Base-by-base conservation (phyloP, 2,888 invertebrate species). In the Seira sanloemensis region DNA sequence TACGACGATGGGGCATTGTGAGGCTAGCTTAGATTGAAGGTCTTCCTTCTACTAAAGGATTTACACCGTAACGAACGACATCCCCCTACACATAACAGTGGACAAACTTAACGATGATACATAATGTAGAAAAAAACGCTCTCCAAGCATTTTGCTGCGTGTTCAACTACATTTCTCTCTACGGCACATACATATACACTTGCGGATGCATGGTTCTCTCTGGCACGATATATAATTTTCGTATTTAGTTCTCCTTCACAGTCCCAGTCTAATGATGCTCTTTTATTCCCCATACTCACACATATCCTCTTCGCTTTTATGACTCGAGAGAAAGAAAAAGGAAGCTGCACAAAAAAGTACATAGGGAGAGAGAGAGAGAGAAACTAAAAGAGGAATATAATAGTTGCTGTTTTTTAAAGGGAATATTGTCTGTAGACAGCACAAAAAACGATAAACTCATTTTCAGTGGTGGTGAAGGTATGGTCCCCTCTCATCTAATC, bases 221-320 rank as follows among this genome's bases (percentile, higher is more conserved):
- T 58, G n/a, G 58, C 18, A 58, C 58, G 58, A n/a, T 58, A 58
- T n/a, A n/a, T 58, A 58, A 58, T 58, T 58, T 58, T 58, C 58
- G 58, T 58, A 58, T 58, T 58, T 58, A 58, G 58, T 58, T 18
- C n/a, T n/a, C 58, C 16, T 18, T 58, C 58, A 58, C 58, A 58
- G n/a, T n/a, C n/a, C n/a, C n/a, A n/a, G n/a, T n/a, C n/a, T n/a
- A 37, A 58, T 58, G 58, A 58, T 58, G 58, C 58, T 58, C n/a
- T 58, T 58, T 58, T 18, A 4, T 58, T 7, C 12, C 16, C 16
- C 58, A 58, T 58, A n/a, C 58, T 16, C 12, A 12, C 37, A 37
- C 37, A 58, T 58, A 58, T 58, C n/a, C 58, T 16, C n/a, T 58
- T 58, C 7, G 58, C 16, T 58, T 37, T n/a, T n/a, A n/a, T 58